Base-by-base conservation (phyloP, 2,113 vertebrate genomes). In the Scophthalmus maximus region DNA sequence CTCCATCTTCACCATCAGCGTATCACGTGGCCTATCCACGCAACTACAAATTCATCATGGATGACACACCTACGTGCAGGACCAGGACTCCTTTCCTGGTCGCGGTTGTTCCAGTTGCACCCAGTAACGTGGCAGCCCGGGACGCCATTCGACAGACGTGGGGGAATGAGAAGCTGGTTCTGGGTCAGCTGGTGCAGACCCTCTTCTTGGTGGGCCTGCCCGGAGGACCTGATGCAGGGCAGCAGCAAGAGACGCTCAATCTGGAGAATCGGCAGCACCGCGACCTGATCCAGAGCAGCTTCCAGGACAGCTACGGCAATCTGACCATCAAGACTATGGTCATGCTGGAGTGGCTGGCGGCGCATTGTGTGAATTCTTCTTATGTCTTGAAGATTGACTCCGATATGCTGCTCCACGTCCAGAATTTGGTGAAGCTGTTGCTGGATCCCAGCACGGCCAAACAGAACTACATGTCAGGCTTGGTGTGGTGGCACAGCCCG, bases 361-460 rank as follows among this genome's bases (percentile, higher is more conserved):
- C 23, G 0, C 73, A 66, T 69, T 96, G 95, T 23, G 52, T 63
- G 10, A 75, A 74, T 0, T 87, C 91, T 20, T 85, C 92, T 0
- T 98, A 95, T 0, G 94, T 82, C 27, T 91, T 96, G 76, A 98
- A 98, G 93, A 94, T 96, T 0, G 96, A 98, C 83, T 94, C 95
- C 0, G 97, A 98, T 49, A 91, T 97, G 81, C 92, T 98, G 68
- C 92, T 98, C 49, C 95, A 96, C 27, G 93, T 95, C 1, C 90
- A 84, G 0, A 96, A 97, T 68, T 88, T 97, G 90, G 93, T 96
- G 64, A 91, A 91, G 36, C 95, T 97, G 86, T 89, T 98, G 53
- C 52, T 95, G 68, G 93, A 93, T 76, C 93, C 94, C 51, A 89
- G 88, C 25, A 85, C 92, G 38, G 86, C 93, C 0, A 92, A 92